Base-by-base conservation (phyloP, 2,113 vertebrate species). In the Dromas ardeola region DNA sequence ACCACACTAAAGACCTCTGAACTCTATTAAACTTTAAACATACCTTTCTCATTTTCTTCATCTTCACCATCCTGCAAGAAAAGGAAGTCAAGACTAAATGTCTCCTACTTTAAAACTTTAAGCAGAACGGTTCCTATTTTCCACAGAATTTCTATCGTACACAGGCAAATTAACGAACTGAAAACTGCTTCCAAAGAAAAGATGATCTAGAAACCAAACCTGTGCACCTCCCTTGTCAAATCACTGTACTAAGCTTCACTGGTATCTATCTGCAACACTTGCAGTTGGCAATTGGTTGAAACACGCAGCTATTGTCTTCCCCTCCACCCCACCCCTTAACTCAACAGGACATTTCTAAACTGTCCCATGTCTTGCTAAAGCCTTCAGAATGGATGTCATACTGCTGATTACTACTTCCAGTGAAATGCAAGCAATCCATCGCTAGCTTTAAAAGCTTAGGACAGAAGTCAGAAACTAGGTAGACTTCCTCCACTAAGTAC, bases 11-110 rank as follows among this genome's bases (percentile, higher is more conserved):
- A 92, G 76, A 96, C 63, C 82, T 96, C 81, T 92, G 92, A 97
- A 94, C 95, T 96, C 96, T 96, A 97, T 92, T 98, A 97, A 97
- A 94, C 72, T 96, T 98, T 95, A 97, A 98, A 99, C 99, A 98
- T 99, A 99, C 99, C 99, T 99, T 99, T 99, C 97, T 99, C 99
- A 97, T 98, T 99, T 97, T 99, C 99, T 96, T 98, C 98, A 94
- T 99, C 99, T 95, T 99, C 99, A 58, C 97, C 98, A 67, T 99
- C 99, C 99, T 99, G 97, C 92, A 98, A 97, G 95, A 98, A 96
- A 98, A 91, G 93, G 86, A 97, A 98, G 96, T 90, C 89, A 95
- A 97, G 87, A 98, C 96, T 98, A 96, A 98, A 95, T 77, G 90
- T 91, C 78, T 89, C 50, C 62, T 80, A 42, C 62, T 93, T 95